Conservation (phyloP, 1,140 invertebrate species). For the Drosophila lowei region DNA sequence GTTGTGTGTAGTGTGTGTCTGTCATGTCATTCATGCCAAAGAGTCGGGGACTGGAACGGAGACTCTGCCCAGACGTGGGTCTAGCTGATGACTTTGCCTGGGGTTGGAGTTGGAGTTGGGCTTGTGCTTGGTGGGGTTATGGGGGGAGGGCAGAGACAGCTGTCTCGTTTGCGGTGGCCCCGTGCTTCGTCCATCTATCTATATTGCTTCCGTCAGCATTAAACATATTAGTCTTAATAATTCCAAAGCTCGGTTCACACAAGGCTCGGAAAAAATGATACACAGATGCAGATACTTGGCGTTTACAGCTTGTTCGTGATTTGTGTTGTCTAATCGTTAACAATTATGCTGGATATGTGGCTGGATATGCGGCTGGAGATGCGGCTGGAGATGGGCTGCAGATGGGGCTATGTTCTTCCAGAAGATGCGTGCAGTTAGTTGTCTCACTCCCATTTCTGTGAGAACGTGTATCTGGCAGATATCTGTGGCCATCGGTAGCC, state of each 20-base stretch:
- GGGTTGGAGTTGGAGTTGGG: constrained; percentile 13
- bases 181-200: constrained; percentile 58
- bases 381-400: not conserved
- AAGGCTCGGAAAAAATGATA: constrained; percentile 17
- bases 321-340: constrained; percentile 77
- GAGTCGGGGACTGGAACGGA: constrained; percentile 11
- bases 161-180: constrained; percentile 17
- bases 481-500: constrained; percentile 5
- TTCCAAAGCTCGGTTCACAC: constrained; percentile 60
- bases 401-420: constrained; percentile 32
- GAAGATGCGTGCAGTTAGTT: constrained; percentile 60
- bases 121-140: not conserved
- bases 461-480: constrained; percentile 17
- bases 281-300: constrained; percentile 24
- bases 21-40: constrained; percentile 61
- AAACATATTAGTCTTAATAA: constrained; percentile 75
- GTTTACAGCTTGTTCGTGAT: constrained; percentile 72
- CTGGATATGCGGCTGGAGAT: constrained; percentile 1
- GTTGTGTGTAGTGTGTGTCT: constrained; percentile 25
- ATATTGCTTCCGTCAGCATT: constrained; percentile 76
- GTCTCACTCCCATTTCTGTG: constrained; percentile 17
- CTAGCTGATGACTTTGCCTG: constrained; percentile 21
- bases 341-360: constrained; percentile 61
- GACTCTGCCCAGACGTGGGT: constrained; percentile 14
- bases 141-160: constrained; percentile 3